phyloP scores from a whole-genome alignment of 2,888 invertebrate species.

The Laspeyria flexula region DNA sequence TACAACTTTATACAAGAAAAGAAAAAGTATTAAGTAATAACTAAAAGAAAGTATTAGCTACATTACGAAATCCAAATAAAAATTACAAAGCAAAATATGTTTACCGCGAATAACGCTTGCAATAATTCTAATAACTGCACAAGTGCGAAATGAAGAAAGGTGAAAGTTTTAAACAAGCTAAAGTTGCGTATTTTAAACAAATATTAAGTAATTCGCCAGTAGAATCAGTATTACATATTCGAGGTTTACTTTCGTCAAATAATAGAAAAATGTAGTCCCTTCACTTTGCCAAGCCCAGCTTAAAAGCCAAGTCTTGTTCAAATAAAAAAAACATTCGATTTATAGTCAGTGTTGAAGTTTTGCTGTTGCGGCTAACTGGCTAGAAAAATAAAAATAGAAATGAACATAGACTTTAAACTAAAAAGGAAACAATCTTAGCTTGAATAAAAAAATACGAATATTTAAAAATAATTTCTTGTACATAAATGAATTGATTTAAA shows the following conservation, averaged over 20 bases:
- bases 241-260: conserved; percentile 65
- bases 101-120: conserved; percentile 8
- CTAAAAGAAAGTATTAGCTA: conserved; percentile 7
- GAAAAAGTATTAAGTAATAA: conserved; percentile 2
- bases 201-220: conserved; percentile 73
- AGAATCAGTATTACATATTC: conserved; percentile 68
- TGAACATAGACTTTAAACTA: conserved; percentile 14
- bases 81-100: conserved; percentile 3
- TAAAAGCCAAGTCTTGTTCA: conserved; percentile 65
- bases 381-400: conserved; percentile 36
- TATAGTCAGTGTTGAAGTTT: conserved; percentile 52
- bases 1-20: too few relatives aligned
- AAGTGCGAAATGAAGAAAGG: conserved; percentile 62
- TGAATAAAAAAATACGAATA: not conserved
- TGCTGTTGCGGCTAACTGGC: conserved; percentile 25
- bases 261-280: conserved; percentile 44
- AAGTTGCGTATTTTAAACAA: conserved; percentile 71
- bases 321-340: conserved; percentile 52
- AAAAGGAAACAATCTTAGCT: not conserved
- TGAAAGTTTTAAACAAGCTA: conserved; percentile 75
- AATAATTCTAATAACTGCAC: conserved; percentile 41
- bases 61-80: conserved; percentile 10
- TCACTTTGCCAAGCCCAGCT: conserved; percentile 37
- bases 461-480: too few relatives aligned
- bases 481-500: too few relatives aligned